Evolutionary conservation across 2,797 vertebrate genomes (phyloP).

Genomic region (Cheirogaleus major): DNA sequence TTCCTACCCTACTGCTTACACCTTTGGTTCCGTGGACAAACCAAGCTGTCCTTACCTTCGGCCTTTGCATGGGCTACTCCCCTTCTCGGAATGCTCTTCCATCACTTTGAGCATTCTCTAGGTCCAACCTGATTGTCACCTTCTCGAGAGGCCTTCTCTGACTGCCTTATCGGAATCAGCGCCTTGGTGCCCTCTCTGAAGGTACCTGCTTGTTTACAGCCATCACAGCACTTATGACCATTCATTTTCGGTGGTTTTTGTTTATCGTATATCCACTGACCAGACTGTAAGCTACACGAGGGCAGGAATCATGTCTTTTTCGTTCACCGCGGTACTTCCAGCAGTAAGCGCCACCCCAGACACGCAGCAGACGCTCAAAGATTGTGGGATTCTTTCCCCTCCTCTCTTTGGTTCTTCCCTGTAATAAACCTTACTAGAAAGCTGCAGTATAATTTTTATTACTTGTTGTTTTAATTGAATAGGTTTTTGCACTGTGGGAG

Average conservation of each 20-base stretch:
- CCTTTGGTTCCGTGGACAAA: neutral
- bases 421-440: neutral
- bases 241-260: neutral
- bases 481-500: neutral
- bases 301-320: neutral
- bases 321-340: neutral
- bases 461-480: conserved; percentile 26
- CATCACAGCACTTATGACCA: fast-evolving
- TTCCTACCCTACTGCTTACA: neutral
- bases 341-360: neutral
- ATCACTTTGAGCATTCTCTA: neutral
- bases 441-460: neutral
- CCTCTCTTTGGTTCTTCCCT: neutral
- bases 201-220: neutral
- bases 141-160: neutral
- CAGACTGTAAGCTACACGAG: neutral
- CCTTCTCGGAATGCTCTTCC: neutral
- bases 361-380: neutral
- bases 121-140: neutral
- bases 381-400: neutral
- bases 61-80: neutral
- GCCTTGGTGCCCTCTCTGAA: neutral
- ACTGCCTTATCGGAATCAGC: neutral
- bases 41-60: neutral
- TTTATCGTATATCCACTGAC: neutral